These are phyloP conservation scores for Ranitomeya variabilis DNA, from an alignment of 2,113 vertebrate species.

Conservation along the genomic window DNA sequence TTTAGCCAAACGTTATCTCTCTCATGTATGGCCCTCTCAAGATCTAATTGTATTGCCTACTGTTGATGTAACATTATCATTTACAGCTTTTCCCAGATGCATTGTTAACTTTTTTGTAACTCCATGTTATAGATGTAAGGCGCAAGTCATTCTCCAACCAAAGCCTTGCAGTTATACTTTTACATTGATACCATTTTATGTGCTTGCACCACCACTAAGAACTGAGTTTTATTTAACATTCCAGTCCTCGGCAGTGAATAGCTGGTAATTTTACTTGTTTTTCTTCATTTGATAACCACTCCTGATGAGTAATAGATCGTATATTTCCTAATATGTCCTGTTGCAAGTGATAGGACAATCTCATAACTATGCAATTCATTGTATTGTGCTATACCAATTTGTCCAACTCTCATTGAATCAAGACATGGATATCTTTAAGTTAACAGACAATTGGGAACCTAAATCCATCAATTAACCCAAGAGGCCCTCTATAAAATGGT, in stretches of 20 bases:
- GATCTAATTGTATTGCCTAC: background rate
- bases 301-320: background rate
- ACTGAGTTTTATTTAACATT: slow-evolving; percentile 37
- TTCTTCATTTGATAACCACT: background rate
- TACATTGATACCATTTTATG: background rate
- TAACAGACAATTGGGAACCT: slow-evolving; percentile 24
- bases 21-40: too few relatives aligned
- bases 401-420: slow-evolving; percentile 5
- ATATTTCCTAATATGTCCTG: background rate
- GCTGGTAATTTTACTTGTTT: background rate
- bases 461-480: slow-evolving; percentile 45
- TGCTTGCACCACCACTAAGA: background rate
- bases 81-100: background rate
- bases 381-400: background rate
- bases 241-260: background rate
- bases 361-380: background rate
- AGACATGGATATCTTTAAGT: slow-evolving; percentile 24
- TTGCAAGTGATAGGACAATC: slow-evolving; percentile 12
- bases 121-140: background rate
- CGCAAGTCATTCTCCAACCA: background rate
- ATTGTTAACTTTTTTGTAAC: background rate
- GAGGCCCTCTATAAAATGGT: slow-evolving; percentile 40
- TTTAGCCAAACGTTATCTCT: too few relatives aligned
- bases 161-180: background rate
- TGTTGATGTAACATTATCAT: background rate